Evolutionary conservation across 2,797 vertebrate genomes (phyloP).

Genomic region (Clarias pachynema): DNA sequence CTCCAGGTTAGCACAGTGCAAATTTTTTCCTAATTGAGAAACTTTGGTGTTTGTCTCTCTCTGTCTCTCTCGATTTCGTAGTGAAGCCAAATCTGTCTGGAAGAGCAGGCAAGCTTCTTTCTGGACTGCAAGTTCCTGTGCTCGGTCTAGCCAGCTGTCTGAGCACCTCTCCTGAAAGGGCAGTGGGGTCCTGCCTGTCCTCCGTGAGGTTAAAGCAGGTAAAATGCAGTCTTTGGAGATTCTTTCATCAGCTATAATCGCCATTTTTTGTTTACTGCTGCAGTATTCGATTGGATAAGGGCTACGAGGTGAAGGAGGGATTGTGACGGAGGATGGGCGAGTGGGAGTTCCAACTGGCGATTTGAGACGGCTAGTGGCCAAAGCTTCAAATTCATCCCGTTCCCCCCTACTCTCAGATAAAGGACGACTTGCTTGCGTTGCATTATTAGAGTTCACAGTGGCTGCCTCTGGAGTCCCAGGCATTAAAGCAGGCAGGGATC

Average conservation of each 20-base stretch:
- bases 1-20: conserved; percentile 50
- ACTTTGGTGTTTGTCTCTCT: conserved; percentile 61
- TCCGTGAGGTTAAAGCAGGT: conserved; percentile 74
- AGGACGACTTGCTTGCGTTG: conserved; percentile 57
- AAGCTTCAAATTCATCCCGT: conserved; percentile 89
- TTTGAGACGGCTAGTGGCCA: conserved; percentile 87
- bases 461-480: conserved; percentile 53
- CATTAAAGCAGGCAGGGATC: conserved; percentile 72
- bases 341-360: conserved; percentile 62
- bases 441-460: conserved; percentile 42
- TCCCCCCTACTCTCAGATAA: conserved; percentile 69
- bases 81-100: conserved; percentile 74
- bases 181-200: conserved; percentile 59
- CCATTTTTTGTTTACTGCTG: conserved; percentile 44
- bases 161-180: conserved; percentile 68
- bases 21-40: conserved; percentile 59
- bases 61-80: conserved; percentile 57
- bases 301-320: conserved; percentile 34
- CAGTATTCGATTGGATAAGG: conserved; percentile 36
- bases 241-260: conserved; percentile 53
- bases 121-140: conserved; percentile 77
- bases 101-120: conserved; percentile 79
- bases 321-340: conserved; percentile 52
- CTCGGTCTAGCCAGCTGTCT: conserved; percentile 76
- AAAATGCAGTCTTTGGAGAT: conserved; percentile 51